These are phyloP conservation scores for Cardiocondyla obscurior DNA, from an alignment of 1,140 invertebrate species.

Conservation along the genomic window DNA sequence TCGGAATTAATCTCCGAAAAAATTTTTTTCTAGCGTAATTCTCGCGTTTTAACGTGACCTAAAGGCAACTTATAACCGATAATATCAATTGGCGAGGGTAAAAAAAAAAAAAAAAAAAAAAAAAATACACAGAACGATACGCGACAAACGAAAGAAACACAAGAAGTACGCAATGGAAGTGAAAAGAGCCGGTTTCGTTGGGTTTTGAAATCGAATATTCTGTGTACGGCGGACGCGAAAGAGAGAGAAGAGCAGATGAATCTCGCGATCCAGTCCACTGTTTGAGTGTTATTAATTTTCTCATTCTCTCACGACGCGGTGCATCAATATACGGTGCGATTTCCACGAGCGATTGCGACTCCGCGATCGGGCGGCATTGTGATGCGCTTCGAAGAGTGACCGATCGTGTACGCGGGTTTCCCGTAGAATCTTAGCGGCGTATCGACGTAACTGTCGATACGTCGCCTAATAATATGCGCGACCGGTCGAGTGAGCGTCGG, in stretches of 20 bases:
- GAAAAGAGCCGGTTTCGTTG: neutral
- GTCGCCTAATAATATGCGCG: constrained; percentile 40
- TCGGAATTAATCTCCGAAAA: neutral
- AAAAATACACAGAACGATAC: too few relatives aligned
- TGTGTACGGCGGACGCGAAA: neutral
- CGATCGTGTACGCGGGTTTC: constrained; percentile 23
- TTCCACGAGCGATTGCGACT: neutral
- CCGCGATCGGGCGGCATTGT: neutral
- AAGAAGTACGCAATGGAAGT: neutral
- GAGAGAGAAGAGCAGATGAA: neutral
- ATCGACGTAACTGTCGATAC: constrained; percentile 51
- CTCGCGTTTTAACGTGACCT: neutral
- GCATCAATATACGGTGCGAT: neutral
- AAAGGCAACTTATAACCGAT: neutral
- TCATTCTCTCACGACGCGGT: neutral
- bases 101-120: too few relatives aligned
- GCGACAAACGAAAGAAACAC: neutral
- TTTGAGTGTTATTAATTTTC: neutral
- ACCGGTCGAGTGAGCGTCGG: neutral
- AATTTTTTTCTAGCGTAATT: neutral
- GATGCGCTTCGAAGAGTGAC: constrained; percentile 6
- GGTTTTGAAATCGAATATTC: neutral
- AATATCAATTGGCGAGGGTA: neutral
- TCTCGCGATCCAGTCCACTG: neutral
- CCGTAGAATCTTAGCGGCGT: constrained; percentile 14